These are phyloP conservation scores for Nematolebias whitei DNA, from an alignment of 2,113 vertebrate species.

Conservation along the genomic window DNA sequence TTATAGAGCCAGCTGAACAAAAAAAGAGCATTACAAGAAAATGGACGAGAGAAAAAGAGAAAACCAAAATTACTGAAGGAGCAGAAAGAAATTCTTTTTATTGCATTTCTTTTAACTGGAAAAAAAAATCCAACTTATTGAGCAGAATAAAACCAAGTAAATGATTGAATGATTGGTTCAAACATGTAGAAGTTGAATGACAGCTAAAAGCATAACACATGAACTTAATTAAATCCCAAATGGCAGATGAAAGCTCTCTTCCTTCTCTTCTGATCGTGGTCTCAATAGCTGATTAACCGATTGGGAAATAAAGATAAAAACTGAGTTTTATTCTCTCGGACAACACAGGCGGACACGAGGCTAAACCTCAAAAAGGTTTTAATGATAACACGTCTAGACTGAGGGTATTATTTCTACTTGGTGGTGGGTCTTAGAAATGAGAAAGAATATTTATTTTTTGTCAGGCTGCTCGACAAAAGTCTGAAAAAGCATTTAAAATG, in stretches of 20 bases:
- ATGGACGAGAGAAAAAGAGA: slow-evolving; percentile 14
- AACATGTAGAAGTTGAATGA: neutral
- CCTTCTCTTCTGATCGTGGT: slow-evolving; percentile 14
- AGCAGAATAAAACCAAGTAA: neutral
- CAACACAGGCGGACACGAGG: slow-evolving; percentile 18
- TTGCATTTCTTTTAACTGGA: slow-evolving; percentile 19
- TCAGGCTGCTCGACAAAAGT: neutral
- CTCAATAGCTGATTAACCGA: slow-evolving; percentile 38
- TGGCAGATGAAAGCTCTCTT: slow-evolving; percentile 32
- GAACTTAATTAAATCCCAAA: neutral
- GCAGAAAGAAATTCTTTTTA: slow-evolving; percentile 21
- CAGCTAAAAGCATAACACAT: neutral
- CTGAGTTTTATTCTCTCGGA: slow-evolving; percentile 30
- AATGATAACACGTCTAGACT: slow-evolving; percentile 1
- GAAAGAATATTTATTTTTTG: neutral
- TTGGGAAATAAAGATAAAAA: neutral
- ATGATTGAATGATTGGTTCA: neutral
- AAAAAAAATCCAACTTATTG: slow-evolving; percentile 14
- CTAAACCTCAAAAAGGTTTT: slow-evolving; percentile 4
- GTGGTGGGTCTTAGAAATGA: slow-evolving; percentile 1
- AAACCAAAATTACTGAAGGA: slow-evolving; percentile 45
- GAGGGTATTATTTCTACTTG: neutral
- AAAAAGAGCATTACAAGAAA: slow-evolving; percentile 4
- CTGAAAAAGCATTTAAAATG: slow-evolving; percentile 4
- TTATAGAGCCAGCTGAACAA: neutral